Evolutionary conservation across 2,888 invertebrate species (phyloP).

Genomic region (Torymus texanus): DNA sequence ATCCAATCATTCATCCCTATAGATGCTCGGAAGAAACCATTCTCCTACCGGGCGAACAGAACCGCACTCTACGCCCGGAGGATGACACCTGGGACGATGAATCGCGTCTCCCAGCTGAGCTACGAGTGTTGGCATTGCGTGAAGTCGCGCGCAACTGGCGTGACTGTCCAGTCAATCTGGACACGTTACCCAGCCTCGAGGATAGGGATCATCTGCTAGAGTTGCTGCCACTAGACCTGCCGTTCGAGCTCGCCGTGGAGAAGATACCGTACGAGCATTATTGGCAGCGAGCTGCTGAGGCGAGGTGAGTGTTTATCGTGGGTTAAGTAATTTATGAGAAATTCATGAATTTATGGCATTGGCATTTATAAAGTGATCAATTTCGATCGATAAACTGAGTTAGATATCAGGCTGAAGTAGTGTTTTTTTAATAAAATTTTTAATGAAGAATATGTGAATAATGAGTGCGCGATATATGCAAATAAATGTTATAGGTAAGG

Average conservation of each 20-base stretch:
- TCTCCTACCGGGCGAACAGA: conserved; percentile 60
- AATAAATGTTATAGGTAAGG: no score
- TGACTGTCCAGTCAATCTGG: conserved; percentile 76
- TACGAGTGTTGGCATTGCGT: conserved; percentile 64
- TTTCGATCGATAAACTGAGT: no score
- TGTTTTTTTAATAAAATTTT: no score
- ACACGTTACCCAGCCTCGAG: conserved; percentile 77
- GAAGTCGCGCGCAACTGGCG: conserved; percentile 68
- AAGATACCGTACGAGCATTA: conserved; percentile 78
- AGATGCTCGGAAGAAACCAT: conserved; percentile 68
- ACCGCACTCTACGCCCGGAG: conserved; percentile 65
- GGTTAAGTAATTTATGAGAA: neutral
- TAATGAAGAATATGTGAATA: no score
- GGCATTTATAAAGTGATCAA: no score
- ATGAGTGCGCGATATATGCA: no score
- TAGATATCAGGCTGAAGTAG: no score
- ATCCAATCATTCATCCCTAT: neutral
- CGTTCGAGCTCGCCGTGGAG: conserved; percentile 75
- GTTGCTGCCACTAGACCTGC: conserved; percentile 79
- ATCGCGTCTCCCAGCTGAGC: conserved; percentile 57
- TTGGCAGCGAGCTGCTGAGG: conserved; percentile 79
- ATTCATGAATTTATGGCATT: neutral
- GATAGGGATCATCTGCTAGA: conserved; percentile 80
- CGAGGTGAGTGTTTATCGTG: conserved; percentile 60
- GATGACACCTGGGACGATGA: conserved; percentile 65